Evolutionary conservation across 1,140 invertebrate species (phyloP).

Genomic region (Drosophila busckii): DNA sequence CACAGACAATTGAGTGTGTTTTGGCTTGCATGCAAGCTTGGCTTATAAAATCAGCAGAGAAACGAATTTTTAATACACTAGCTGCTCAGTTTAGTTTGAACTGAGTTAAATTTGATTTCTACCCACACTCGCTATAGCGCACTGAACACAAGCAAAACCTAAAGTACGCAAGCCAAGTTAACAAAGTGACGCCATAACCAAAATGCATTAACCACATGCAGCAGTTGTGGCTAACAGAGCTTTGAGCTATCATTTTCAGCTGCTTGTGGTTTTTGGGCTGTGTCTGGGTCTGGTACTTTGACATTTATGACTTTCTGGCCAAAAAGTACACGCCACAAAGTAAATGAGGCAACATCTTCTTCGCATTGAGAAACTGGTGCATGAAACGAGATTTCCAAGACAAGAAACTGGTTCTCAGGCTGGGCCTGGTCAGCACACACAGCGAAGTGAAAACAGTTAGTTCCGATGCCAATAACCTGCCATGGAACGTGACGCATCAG

Average conservation of each 20-base stretch:
- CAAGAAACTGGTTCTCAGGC: slow-evolving; percentile 49
- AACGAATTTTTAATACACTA: neutral
- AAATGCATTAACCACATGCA: slow-evolving; percentile 59
- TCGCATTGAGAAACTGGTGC: slow-evolving; percentile 32
- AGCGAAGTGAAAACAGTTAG: slow-evolving; percentile 58
- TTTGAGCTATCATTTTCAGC: too few species aligned
- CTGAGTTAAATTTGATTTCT: neutral
- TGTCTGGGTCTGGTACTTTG: slow-evolving; percentile 43
- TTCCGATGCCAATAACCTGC: slow-evolving; percentile 65
- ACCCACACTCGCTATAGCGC: slow-evolving; percentile 3
- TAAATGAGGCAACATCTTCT: slow-evolving; percentile 17
- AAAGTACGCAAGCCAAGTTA: neutral
- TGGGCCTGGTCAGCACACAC: slow-evolving; percentile 42
- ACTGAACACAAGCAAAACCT: slow-evolving; percentile 33
- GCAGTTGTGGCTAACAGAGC: slow-evolving; percentile 13
- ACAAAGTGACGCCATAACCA: slow-evolving; percentile 51
- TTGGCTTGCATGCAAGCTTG: slow-evolving; percentile 22
- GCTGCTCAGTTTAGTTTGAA: neutral
- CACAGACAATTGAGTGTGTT: slow-evolving; percentile 10
- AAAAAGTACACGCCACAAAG: slow-evolving; percentile 10
- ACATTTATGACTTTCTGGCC: slow-evolving; percentile 42
- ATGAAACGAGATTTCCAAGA: slow-evolving; percentile 28
- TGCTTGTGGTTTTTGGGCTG: neutral
- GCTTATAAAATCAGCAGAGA: slow-evolving; percentile 14
- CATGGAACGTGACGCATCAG: slow-evolving; percentile 26